A percentile compares a stretch with the other conserved stretches of the same genome.
Conservation (phyloP, 2,888 invertebrate species). For the Eudasyphora cyanicolor region DNA sequence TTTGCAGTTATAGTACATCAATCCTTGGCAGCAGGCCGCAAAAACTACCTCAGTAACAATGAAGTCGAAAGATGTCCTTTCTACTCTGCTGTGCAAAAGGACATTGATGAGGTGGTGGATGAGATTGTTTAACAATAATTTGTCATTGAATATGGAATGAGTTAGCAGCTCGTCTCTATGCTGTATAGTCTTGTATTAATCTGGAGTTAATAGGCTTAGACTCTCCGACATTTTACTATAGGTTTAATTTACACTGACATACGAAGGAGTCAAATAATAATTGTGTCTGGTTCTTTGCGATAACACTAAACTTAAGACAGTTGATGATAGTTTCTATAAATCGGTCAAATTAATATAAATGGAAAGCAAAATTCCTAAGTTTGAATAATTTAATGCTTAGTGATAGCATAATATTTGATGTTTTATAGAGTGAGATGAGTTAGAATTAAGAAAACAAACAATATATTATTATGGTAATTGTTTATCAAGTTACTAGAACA, state of each 20-base stretch:
- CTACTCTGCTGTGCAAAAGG: neutral
- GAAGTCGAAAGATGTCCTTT: conserved; percentile 26
- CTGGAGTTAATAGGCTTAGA: conserved; percentile 11
- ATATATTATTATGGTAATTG: too few relatives aligned
- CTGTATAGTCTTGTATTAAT: conserved; percentile 55
- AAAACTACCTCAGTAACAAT: conserved; percentile 18
- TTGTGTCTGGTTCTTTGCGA: neutral
- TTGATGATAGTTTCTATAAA: neutral
- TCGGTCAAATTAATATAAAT: too few relatives aligned
- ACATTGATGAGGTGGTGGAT: neutral
- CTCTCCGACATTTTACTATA: conserved; percentile 9
- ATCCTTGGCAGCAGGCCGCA: conserved; percentile 30
- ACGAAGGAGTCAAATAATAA: neutral
- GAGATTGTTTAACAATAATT: conserved; percentile 59
- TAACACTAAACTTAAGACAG: too few relatives aligned
- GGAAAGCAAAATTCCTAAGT: too few relatives aligned
- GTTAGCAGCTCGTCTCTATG: conserved; percentile 50
- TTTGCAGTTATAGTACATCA: conserved; percentile 63
- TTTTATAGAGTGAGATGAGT: too few relatives aligned
- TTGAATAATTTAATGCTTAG: too few relatives aligned
- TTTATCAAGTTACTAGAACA: too few relatives aligned
- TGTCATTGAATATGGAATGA: conserved; percentile 58
- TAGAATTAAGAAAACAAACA: too few relatives aligned
- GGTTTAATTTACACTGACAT: neutral
- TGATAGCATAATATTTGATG: too few relatives aligned